A percentile compares a stretch with the other conserved stretches of the same genome.
phyloP scores from a whole-genome alignment of 1,140 invertebrate genomes.

The Neotoxoptera formosana region DNA sequence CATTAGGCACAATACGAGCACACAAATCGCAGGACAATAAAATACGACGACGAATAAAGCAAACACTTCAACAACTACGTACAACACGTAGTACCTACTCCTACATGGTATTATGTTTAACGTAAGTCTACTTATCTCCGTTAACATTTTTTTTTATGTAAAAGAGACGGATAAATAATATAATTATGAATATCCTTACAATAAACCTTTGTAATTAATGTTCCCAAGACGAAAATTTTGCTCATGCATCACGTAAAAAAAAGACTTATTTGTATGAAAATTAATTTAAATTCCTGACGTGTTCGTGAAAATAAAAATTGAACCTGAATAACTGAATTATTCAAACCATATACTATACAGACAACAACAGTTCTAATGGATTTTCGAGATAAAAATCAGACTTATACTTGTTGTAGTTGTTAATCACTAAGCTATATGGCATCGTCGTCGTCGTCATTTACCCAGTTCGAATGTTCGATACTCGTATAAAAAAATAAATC shows the following conservation, averaged over 20 bases:
- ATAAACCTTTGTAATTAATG: constrained; percentile 14
- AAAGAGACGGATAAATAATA: neutral
- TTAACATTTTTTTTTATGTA: neutral
- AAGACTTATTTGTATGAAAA: neutral
- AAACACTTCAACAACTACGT: neutral
- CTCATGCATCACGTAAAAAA: neutral
- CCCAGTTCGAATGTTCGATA: neutral
- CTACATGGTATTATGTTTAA: neutral
- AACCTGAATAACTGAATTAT: neutral
- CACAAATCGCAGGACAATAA: constrained; percentile 1
- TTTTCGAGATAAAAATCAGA: constrained; percentile 36
- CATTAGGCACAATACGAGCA: neutral
- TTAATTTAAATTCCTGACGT: neutral
- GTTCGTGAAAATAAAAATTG: neutral
- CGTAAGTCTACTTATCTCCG: neutral
- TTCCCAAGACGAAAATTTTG: neutral
- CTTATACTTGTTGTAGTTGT: neutral
- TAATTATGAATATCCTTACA: constrained; percentile 23
- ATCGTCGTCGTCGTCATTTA: neutral
- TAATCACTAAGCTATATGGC: neutral
- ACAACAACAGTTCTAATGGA: neutral
- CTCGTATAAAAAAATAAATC: neutral
- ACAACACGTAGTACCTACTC: neutral
- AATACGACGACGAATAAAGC: neutral
- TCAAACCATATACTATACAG: neutral